Base-by-base conservation (phyloP, 2,888 invertebrate genomes). In the Hyppa rectilinea region DNA sequence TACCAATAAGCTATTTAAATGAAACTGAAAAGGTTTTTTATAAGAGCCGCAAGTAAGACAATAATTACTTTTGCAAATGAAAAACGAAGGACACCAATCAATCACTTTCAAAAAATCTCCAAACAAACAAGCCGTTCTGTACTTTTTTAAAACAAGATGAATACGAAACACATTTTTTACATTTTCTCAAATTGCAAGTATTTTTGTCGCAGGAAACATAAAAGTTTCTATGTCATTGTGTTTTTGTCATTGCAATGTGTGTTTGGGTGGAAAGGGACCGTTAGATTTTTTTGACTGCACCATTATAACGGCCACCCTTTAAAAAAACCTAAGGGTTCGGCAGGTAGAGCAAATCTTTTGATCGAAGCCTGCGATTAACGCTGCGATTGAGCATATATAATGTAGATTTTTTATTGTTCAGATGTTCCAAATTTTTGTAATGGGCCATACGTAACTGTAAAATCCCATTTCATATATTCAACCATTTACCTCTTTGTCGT, bases 301-400 rank as follows among this genome's bases (percentile, higher is more conserved):
- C 86, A 88, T 91, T 89, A 92, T 94, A 93, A 94, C 92, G 92
- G 93, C 88, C 89, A 94, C 94, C 95, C 94, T 94, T 95, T 94
- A 89, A 92, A 94, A 94, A 95, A 92, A 86, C 77, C 75, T 79
- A 81, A 88, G 90, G 91, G 90, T 88, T 86, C 80, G 78, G 92
- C 95, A 95, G 95, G 95, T 95, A 96, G 90, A 92, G 91, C 92
- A 90, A 93, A 94, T 92, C 92, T 90, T 85, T 90, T 85, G 93
- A 94, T 95, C 92, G 87, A 90, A 88, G 87, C 85, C 90, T 87
- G 86, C 91, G 93, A 94, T 95, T 92, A 91, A 88, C 86, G 87
- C 86, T 82, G 82, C 88, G 90, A 92, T 92, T 89, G 89, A 89
- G 88, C 88, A 90, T 91, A 90, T 88, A 91, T 92, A 92, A 92